Conservation (phyloP, 1,140 invertebrate species). For the Bathynomus jamesi region DNA sequence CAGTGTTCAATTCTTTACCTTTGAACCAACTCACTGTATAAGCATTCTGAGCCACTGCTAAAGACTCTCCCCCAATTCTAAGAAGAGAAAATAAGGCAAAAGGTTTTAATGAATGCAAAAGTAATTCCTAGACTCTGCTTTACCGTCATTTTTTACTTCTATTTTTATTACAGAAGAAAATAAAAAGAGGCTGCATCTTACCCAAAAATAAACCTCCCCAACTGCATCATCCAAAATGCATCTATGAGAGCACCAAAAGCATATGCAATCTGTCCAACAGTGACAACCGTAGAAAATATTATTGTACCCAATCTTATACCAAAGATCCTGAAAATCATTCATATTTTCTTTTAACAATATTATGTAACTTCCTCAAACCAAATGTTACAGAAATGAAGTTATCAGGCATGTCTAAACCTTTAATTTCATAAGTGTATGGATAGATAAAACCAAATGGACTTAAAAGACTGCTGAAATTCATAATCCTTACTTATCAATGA, state of each 20-base stretch:
- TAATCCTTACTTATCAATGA: constrained; percentile 73
- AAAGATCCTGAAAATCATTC: constrained; percentile 67
- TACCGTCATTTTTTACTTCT: too few relatives aligned
- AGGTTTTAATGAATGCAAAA: too few relatives aligned
- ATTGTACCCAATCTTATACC: constrained; percentile 86
- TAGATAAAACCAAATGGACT: too few relatives aligned
- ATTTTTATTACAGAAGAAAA: too few relatives aligned
- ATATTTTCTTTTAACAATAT: too few relatives aligned
- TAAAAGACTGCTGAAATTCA: too few relatives aligned
- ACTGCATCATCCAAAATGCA: constrained; percentile 79
- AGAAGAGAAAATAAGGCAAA: constrained; percentile 42
- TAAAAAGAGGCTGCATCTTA: constrained; percentile 45
- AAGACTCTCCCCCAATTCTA: constrained; percentile 89
- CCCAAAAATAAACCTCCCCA: constrained; percentile 95
- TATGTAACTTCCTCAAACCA: too few relatives aligned
- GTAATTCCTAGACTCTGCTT: too few relatives aligned
- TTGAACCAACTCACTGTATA: constrained; percentile 97
- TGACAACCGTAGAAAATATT: constrained; percentile 74
- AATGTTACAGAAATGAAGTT: too few relatives aligned
- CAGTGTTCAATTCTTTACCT: constrained; percentile 95
- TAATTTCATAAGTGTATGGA: too few relatives aligned
- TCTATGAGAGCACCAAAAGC: constrained; percentile 73
- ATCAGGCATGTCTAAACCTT: too few relatives aligned
- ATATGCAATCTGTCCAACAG: constrained; percentile 81
- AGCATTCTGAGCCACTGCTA: constrained; percentile 94